Evolutionary conservation across 2,888 invertebrate species (phyloP).

Genomic region (Trissonchulus latispiculum): DNA sequence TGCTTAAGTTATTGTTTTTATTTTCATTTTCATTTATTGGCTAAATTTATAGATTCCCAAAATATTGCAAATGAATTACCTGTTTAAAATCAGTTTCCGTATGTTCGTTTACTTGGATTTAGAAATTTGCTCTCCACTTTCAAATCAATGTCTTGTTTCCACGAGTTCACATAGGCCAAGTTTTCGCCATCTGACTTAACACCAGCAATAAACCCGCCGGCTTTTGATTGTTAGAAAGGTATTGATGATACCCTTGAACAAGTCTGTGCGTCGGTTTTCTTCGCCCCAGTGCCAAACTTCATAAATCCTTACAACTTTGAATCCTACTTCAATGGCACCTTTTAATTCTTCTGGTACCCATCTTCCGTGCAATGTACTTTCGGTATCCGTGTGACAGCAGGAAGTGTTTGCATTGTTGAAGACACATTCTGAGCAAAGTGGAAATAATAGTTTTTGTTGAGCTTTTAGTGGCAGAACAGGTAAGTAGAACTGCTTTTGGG

Average conservation of each 20-base stretch:
- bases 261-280: not conserved
- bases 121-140: not conserved
- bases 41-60: no score
- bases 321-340: not conserved
- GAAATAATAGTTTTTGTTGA: conserved; percentile 32
- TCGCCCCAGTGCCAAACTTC: conserved; percentile 1
- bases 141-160: conserved; percentile 12
- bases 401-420: conserved; percentile 29
- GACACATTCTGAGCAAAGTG: conserved; percentile 33
- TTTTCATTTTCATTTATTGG: no score
- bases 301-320: not conserved
- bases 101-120: not conserved
- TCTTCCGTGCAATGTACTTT: not conserved
- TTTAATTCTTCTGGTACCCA: not conserved
- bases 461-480: conserved; percentile 35
- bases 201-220: not conserved
- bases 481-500: conserved; percentile 32
- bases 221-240: not conserved
- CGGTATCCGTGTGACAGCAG: not conserved
- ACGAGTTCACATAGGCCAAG: not conserved
- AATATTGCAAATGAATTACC: not conserved
- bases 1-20: no score
- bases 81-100: conserved; percentile 6
- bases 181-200: not conserved
- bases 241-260: conserved; percentile 3